These are phyloP conservation scores for Papilio protenor DNA, from an alignment of 2,888 invertebrate species.

Conservation along the genomic window DNA sequence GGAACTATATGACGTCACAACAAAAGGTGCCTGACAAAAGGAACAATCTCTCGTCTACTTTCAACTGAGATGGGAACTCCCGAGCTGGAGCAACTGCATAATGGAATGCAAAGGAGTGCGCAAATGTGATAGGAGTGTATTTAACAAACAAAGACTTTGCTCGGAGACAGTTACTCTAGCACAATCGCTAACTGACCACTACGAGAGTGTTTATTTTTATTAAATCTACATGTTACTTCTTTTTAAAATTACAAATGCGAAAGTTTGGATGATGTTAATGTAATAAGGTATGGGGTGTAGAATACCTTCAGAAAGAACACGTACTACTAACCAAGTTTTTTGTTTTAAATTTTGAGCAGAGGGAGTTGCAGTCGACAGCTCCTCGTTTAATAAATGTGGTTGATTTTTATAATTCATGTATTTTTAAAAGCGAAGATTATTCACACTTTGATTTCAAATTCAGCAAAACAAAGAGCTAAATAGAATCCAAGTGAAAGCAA, in stretches of 20 bases:
- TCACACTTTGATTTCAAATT: neutral
- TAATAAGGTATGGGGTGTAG: no score
- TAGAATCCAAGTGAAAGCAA: slow-evolving; percentile 46
- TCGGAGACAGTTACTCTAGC: neutral
- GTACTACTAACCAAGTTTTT: no score
- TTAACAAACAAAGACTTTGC: neutral
- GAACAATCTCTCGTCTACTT: slow-evolving; percentile 6
- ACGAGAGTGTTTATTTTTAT: neutral
- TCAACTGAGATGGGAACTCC: slow-evolving; percentile 4
- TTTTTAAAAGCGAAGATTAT: neutral
- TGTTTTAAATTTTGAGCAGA: no score
- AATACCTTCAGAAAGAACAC: no score
- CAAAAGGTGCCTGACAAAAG: slow-evolving; percentile 9
- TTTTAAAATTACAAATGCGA: no score
- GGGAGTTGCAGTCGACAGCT: no score
- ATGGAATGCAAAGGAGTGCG: neutral
- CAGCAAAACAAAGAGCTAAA: neutral
- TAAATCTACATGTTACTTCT: neutral
- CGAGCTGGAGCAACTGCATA: neutral
- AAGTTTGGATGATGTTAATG: no score
- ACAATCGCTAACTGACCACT: neutral
- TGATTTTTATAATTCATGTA: neutral
- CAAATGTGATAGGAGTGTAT: neutral
- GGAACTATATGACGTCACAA: neutral
- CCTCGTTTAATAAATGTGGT: neutral